Base-by-base conservation (phyloP, 2,113 vertebrate species). In the Galeopterus variegatus region DNA sequence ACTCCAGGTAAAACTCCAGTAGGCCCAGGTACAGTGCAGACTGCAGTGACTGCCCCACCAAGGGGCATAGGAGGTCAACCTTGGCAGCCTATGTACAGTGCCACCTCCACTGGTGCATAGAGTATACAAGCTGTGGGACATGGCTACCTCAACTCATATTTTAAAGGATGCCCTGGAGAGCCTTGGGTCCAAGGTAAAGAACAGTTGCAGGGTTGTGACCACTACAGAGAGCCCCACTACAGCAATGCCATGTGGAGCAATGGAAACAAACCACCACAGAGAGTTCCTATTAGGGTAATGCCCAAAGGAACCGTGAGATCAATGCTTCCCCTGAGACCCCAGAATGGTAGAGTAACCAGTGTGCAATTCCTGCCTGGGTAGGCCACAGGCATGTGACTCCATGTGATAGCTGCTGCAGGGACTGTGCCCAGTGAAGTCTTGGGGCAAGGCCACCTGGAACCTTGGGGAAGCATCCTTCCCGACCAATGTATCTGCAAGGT, bases 371-470 rank as follows among this genome's bases (percentile, higher is more conserved):
- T 33, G 3, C 7, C 28, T n/a, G 23, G 13, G 58, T 28, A 9
- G 23, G 8, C 3, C 13, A 52, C 3, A 24, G 33, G 6, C 14
- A 52, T 28, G 13, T 26, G 21, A 52, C 13, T 77, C 23, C 10
- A 60, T 21, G 17, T 19, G 14, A 76, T 13, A 41, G 45, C 13
- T 41, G 3, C 60, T 67, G 8, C 23, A 8, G 6, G 33, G 17
- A 33, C 17, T 33, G 17, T 3, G 3, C 12, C 6, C 15, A 18
- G 48, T 19, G 31, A 64, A 75, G 21, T 28, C 5, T 0, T 36
- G n/a, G 14, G 17, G 21, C 18, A 19, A n/a, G 28, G 15, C 28
- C 45, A 0, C 21, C 21, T 23, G 7, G 10, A 65, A 6, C 1
- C 23, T 28, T 56, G 12, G 8, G 62, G 31, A 15, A 11, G 8